A percentile compares a stretch with the other conserved stretches of the same genome.
phyloP scores from a whole-genome alignment of 2,113 vertebrate species.

The Rhea pennata region DNA sequence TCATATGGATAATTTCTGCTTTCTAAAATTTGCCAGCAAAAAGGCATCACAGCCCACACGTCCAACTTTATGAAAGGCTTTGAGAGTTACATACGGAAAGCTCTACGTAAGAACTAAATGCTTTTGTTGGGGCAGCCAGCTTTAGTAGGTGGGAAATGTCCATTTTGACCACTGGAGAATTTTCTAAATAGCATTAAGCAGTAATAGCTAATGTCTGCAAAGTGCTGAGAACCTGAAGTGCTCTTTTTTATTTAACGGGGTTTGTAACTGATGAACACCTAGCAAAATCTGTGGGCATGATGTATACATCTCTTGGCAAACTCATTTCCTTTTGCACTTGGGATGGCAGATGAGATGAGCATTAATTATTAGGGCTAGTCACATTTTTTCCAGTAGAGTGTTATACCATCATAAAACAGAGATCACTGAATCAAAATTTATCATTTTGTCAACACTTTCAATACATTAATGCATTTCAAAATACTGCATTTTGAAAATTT shows the following conservation, averaged over 20 bases:
- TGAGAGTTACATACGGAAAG: not conserved
- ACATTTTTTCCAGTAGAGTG: not conserved
- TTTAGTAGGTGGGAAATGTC: not conserved
- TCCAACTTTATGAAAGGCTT: not conserved
- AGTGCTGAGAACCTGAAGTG: fast-evolving
- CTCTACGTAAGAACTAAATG: not conserved
- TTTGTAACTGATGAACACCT: not conserved
- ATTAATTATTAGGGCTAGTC: not conserved
- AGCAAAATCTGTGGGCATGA: not conserved
- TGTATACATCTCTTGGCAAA: not conserved
- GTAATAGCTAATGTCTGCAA: not conserved
- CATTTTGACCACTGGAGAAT: not conserved
- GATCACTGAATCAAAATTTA: not conserved
- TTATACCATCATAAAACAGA: not conserved
- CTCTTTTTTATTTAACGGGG: not conserved
- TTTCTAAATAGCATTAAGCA: not conserved
- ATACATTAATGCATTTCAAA: not conserved
- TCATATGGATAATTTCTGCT: not conserved
- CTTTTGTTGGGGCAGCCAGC: not conserved
- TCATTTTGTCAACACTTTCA: not conserved
- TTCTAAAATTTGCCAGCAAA: not conserved
- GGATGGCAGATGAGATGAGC: not conserved
- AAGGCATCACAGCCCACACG: not conserved
- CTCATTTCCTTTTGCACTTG: not conserved
- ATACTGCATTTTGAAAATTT: not conserved